These are phyloP conservation scores for Hylomyscus alleni DNA, from an alignment of 2,797 vertebrate species.

Conservation along the genomic window DNA sequence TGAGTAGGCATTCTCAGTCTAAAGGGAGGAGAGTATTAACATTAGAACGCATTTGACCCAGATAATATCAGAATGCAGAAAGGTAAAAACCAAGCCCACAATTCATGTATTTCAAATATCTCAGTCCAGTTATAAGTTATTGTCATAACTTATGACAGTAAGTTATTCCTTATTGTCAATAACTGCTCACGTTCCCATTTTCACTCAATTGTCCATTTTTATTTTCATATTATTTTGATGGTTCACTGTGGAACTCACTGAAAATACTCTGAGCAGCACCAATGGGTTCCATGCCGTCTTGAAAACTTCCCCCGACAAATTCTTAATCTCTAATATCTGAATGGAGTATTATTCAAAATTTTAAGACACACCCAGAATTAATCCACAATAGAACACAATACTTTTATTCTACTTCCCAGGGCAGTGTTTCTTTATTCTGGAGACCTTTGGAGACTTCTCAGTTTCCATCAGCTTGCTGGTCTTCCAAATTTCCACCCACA, in stretches of 20 bases:
- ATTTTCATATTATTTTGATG: not conserved
- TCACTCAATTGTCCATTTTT: not conserved
- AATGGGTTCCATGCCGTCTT: not conserved
- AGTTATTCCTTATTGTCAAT: not conserved
- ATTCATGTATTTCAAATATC: too few relatives aligned
- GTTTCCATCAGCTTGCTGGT: not conserved
- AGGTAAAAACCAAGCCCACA: not conserved
- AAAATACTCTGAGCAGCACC: not conserved
- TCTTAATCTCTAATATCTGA: not conserved
- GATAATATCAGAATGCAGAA: not conserved
- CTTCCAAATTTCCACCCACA: not conserved
- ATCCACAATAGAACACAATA: not conserved
- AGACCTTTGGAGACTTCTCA: not conserved
- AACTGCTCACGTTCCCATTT: not conserved
- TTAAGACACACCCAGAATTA: not conserved
- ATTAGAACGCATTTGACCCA: not conserved
- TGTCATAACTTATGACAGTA: too few relatives aligned
- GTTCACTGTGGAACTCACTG: not conserved
- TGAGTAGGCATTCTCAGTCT: not conserved
- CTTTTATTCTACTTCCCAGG: rapidly evolving
- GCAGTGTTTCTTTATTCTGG: not conserved
- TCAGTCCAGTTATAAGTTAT: not conserved
- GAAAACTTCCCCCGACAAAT: not conserved
- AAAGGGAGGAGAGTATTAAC: not conserved
- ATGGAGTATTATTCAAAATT: not conserved